Percentiles rank a stretch among this genome's conserved stretches.
Conservation (phyloP, 1,140 invertebrate genomes). For the Drosophila sturtevanti region DNA sequence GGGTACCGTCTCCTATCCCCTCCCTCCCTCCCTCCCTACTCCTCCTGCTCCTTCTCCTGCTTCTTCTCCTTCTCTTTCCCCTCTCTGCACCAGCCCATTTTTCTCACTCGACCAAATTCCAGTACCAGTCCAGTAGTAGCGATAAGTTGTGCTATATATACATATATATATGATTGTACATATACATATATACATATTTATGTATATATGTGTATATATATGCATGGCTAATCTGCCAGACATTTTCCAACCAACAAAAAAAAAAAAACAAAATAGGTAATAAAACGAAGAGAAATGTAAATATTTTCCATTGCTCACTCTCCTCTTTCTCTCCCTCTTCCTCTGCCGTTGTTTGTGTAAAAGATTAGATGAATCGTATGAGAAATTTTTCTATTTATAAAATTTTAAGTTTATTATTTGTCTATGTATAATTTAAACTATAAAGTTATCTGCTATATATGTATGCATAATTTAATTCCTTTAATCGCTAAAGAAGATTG, state of each 20-base stretch:
- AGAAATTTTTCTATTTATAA: conserved; percentile 3
- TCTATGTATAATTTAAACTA: no score
- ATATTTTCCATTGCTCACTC: background rate
- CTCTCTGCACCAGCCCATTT: background rate
- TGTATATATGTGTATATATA: background rate
- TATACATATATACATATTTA: background rate
- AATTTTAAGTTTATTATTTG: background rate
- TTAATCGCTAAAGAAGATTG: no score
- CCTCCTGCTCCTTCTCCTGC: background rate
- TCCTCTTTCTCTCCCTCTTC: background rate
- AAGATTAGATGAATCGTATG: background rate
- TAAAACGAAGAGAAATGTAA: background rate
- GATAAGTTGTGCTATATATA: background rate
- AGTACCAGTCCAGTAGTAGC: background rate
- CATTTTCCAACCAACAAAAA: conserved; percentile 5
- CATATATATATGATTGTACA: background rate
- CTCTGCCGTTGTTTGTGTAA: background rate
- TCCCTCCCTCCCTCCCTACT: background rate
- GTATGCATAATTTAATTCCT: no score
- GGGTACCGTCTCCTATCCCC: background rate
- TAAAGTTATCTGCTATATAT: no score
- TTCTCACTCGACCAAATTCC: background rate
- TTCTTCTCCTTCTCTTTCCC: no score
- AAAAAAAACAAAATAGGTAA: background rate
- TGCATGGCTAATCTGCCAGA: conserved; percentile 1